Conservation (phyloP, 2,888 invertebrate species). For the Eilema sororculum region DNA sequence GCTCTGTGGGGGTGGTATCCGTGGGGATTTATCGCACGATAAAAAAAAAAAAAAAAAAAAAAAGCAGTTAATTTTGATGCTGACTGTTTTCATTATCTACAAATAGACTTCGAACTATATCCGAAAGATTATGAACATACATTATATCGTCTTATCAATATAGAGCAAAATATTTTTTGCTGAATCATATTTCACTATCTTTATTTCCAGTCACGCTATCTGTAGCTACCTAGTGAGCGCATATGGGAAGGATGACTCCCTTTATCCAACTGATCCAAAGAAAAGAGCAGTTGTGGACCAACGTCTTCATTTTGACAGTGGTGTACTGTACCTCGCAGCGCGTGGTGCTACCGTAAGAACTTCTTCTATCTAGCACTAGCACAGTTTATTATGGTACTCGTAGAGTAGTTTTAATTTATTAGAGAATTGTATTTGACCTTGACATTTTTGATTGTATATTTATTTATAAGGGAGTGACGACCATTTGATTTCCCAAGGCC, state of each 20-base stretch:
- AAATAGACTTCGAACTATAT: background rate
- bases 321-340: constrained; percentile 79
- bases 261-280: constrained; percentile 85
- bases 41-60: too few relatives aligned
- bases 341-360: constrained; percentile 62
- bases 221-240: constrained; percentile 86
- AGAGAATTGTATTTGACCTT: background rate
- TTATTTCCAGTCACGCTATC: constrained; percentile 75
- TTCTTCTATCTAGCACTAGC: background rate
- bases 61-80: background rate
- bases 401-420: background rate
- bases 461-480: too few relatives aligned
- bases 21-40: too few relatives aligned
- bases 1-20: too few relatives aligned
- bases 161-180: background rate
- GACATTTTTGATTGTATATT: too few relatives aligned
- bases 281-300: constrained; percentile 84
- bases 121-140: background rate
- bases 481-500: too few relatives aligned
- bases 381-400: background rate
- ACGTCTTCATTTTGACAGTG: constrained; percentile 85
- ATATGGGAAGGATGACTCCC: constrained; percentile 84
- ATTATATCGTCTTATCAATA: background rate
- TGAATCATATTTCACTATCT: background rate
- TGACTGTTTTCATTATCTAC: background rate